Percentiles rank a stretch among this genome's conserved stretches.
These are phyloP conservation scores for Xiphophorus maculatus DNA, from an alignment of 2,113 vertebrate genomes.

Conservation along the genomic window DNA sequence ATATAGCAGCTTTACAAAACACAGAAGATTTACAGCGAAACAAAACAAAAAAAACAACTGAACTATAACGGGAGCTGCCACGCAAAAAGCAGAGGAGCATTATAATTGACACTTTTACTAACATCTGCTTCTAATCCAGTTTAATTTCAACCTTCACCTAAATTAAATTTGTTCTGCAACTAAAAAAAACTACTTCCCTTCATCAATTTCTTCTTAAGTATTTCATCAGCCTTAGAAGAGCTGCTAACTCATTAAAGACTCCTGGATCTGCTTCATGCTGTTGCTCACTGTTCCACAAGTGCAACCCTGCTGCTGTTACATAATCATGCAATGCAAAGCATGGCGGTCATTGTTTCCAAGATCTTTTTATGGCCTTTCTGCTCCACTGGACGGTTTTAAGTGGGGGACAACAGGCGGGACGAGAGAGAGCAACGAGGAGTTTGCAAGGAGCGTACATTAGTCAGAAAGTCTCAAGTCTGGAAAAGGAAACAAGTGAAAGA, in stretches of 20 bases:
- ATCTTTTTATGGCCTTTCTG: conserved; percentile 44
- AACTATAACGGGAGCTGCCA: too few relatives aligned
- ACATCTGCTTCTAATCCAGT: neutral
- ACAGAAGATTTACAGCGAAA: too few relatives aligned
- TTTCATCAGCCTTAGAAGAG: neutral
- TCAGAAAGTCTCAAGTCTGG: neutral
- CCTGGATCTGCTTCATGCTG: neutral
- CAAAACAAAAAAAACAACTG: too few relatives aligned
- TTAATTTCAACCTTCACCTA: neutral
- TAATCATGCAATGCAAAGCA: conserved; percentile 5
- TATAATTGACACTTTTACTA: too few relatives aligned
- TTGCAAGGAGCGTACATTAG: neutral
- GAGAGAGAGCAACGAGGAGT: neutral
- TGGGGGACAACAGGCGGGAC: neutral
- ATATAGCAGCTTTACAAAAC: too few relatives aligned
- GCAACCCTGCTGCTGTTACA: neutral
- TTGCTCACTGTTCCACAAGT: conserved; percentile 3
- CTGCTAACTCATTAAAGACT: neutral
- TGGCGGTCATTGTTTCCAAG: neutral
- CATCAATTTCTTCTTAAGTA: too few relatives aligned
- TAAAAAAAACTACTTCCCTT: neutral
- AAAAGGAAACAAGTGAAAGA: conserved; percentile 28
- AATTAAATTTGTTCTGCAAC: neutral
- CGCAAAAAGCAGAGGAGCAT: too few relatives aligned
- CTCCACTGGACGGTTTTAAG: conserved; percentile 38